Conservation (phyloP, 2,113 vertebrate species). For the Phocoena sinus region DNA sequence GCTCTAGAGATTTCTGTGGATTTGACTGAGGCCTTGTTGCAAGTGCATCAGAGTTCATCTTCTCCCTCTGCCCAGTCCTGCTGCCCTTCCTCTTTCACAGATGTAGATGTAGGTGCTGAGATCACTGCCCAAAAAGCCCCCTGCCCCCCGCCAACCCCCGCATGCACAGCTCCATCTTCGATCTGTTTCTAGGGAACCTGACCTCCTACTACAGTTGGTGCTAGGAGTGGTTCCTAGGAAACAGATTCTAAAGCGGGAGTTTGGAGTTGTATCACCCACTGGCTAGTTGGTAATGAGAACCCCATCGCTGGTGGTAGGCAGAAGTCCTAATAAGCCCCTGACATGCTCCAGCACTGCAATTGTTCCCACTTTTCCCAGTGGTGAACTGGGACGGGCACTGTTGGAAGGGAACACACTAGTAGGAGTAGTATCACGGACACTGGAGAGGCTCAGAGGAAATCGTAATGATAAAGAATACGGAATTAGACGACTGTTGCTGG, state of each 20-base stretch:
- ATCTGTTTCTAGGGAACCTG: constrained; percentile 58
- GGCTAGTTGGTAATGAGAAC: constrained; percentile 37
- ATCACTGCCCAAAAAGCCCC: not conserved
- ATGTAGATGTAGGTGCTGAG: not conserved
- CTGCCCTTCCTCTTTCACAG: not conserved
- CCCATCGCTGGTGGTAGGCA: not conserved
- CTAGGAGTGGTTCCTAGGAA: constrained; percentile 57
- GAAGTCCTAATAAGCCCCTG: not conserved
- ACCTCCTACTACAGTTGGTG: constrained; percentile 47
- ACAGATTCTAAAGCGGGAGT: constrained; percentile 46
- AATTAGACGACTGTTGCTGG: not conserved
- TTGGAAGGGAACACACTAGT: not conserved
- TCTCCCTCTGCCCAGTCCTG: not conserved
- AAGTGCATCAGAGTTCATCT: not conserved
- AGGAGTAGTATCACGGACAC: not conserved
- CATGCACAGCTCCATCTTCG: constrained; percentile 4
- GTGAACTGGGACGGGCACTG: not conserved
- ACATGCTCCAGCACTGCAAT: not conserved
- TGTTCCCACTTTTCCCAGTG: not conserved
- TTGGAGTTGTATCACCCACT: constrained; percentile 3
- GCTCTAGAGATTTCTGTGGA: not conserved
- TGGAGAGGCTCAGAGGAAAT: not conserved
- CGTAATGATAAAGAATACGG: not conserved
- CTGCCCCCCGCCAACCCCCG: not conserved
- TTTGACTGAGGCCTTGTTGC: not conserved